phyloP scores from a whole-genome alignment of 1,140 invertebrate genomes.

The Musca vetustissima region DNA sequence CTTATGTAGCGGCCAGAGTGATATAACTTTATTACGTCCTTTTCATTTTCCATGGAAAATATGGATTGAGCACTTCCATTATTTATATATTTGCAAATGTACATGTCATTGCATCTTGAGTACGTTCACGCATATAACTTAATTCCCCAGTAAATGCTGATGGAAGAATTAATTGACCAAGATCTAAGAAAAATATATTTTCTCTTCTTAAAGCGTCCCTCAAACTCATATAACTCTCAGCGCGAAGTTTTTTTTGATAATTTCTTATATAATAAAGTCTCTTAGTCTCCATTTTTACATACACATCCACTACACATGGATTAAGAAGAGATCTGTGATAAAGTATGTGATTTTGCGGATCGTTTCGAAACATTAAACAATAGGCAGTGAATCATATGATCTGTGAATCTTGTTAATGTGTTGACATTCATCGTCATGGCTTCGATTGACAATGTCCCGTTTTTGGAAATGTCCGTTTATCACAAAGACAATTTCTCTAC shows the following conservation, averaged over 20 bases:
- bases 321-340: background rate
- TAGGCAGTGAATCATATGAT: slow-evolving; percentile 47
- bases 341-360: background rate
- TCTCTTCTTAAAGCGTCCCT: slow-evolving; percentile 26
- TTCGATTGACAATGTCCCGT: slow-evolving; percentile 38
- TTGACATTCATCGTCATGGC: slow-evolving; percentile 31
- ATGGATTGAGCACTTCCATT: slow-evolving; percentile 47
- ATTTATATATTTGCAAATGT: slow-evolving; percentile 57
- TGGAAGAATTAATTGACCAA: too few relatives aligned
- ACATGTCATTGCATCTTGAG: slow-evolving; percentile 13
- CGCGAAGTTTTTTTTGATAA: slow-evolving; percentile 10
- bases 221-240: slow-evolving; percentile 27
- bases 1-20: too few relatives aligned
- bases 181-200: slow-evolving; percentile 36
- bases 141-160: too few relatives aligned
- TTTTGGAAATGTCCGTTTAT: slow-evolving; percentile 47
- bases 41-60: slow-evolving; percentile 23
- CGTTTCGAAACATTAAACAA: slow-evolving; percentile 1
- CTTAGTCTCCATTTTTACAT: background rate
- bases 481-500: slow-evolving; percentile 49
- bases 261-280: too few relatives aligned
- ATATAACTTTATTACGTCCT: slow-evolving; percentile 33
- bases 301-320: background rate
- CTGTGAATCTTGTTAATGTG: slow-evolving; percentile 38
- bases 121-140: too few relatives aligned